These are phyloP conservation scores for Rhabdornis inornatus DNA, from an alignment of 2,113 vertebrate species.

Conservation along the genomic window DNA sequence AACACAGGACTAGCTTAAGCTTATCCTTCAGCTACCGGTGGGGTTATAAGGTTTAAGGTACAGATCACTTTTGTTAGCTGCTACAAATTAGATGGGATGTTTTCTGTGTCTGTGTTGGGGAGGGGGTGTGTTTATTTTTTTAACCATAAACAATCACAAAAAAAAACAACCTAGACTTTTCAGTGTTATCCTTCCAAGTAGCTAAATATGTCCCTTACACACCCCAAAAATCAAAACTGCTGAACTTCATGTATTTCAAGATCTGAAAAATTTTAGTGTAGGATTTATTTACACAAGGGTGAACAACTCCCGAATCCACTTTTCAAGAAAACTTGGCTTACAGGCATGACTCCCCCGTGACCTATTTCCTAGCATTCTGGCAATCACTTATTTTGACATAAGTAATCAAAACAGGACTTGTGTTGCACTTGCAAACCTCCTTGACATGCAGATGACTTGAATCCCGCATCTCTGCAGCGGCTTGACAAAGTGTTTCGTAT, in stretches of 20 bases:
- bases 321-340: background rate
- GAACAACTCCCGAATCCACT: background rate
- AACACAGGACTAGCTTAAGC: background rate
- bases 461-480: background rate
- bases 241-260: background rate
- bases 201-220: background rate
- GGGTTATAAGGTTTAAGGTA: background rate
- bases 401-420: background rate
- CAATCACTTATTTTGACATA: background rate
- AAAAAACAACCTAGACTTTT: fast-evolving
- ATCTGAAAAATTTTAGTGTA: background rate
- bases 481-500: background rate
- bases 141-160: background rate
- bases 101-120: fast-evolving
- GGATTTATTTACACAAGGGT: background rate
- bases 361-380: background rate
- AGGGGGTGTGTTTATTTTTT: background rate
- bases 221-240: background rate
- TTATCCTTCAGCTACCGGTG: background rate
- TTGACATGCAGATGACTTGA: background rate
- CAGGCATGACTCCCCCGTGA: background rate
- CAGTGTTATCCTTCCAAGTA: background rate
- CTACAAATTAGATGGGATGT: background rate
- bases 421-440: background rate
- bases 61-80: background rate